Evolutionary conservation across 2,797 vertebrate species (phyloP), one percentile per base, ranked within the genome.

Genomic region (Mormyrus hasselquistii): DNA sequence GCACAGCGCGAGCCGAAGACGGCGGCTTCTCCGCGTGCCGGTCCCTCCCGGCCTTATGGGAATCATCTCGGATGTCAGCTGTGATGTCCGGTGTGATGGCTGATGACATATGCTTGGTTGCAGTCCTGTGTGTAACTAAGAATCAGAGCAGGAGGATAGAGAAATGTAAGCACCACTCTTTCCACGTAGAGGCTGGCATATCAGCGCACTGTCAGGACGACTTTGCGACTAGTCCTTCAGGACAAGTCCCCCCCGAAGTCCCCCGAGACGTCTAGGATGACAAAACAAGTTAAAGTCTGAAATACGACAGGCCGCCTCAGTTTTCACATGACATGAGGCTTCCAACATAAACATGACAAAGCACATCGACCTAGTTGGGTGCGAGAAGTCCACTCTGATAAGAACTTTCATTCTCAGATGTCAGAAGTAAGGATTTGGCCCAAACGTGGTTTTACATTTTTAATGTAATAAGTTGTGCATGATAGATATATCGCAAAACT

Each of bases 51-150:
- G 92, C 93, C 94, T 95, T 93, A 93, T 94, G 94, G 94, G 94
- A 93, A 94, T 90, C 93, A 93, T 94, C 94, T 94, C 95, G 95
- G 94, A 95, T 95, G 94, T 94, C 94, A 94, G 93, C 94, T 95
- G 95, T 94, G 95, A 94, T 92, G 92, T 93, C 92, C 59, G 91
- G 91, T 19, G 93, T 91, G 92, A 92, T 93, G 93, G 93, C 92
- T 94, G 92, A 93, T 94, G 94, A 95, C 95, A 95, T 96, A 94
- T 95, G 94, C 93, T 94, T 91, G 89, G 94, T 95, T 92, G 92
- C 65, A 92, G 91, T 93, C 91, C 91, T 94, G 91, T 91, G 88
- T 62, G 90, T 92, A 87, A 92, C 92, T 93, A 90, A 92, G 93
- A 93, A 94, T 93, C 93, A 79, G 92, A 90, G 92, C 22, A 89